Evolutionary conservation across 2,888 invertebrate genomes (phyloP), one percentile per base, ranked within the genome.

Genomic region (Rambutsinella grinnellia): DNA sequence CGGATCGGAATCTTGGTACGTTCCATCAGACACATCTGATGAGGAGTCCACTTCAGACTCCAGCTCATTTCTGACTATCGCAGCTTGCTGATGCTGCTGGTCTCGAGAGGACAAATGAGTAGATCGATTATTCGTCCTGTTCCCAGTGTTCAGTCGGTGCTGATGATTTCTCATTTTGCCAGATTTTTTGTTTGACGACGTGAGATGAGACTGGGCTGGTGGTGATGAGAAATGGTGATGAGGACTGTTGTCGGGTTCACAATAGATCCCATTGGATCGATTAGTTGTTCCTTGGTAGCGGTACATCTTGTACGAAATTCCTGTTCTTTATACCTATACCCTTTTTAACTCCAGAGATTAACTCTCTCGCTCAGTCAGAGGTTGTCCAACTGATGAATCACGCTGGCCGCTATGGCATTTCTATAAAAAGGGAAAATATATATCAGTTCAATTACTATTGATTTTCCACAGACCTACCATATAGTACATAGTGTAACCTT

Each of bases 11-110:
- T 83, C 83, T 53, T 81, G 81, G 78, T 82, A 83, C 53, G 80
- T 79, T 72, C 81, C 82, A 71, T 83, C 83, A 26, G 81, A 82
- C 27, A 82, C 79, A 62, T 83, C 83, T 28, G 83, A 83, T 56
- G 83, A 83, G 61, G 83, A 83, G 79, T 83, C 83, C 47, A 82
- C 79, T 63, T 82, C 83, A 8, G 83, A 83, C 71, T 83, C 83
- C 58, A 81, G 60, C 61, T 81, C 83, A 79, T 70, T 80, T 53
- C 82, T 68, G 54, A 62, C 57, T 23, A 53, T n/a, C 53, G 53
- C 53, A 3, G 74, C 72, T 10, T 68, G 70, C 23, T 53, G 53
- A 36, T 36, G 36, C 24, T 75, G 74, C 61, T 67, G 75, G 49
- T 69, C 69, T 61, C 69, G 46, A 23, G 61, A 61, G 75, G 76